Evolutionary conservation across 2,113 vertebrate species (phyloP).

Genomic region (Chaetura pelagica): DNA sequence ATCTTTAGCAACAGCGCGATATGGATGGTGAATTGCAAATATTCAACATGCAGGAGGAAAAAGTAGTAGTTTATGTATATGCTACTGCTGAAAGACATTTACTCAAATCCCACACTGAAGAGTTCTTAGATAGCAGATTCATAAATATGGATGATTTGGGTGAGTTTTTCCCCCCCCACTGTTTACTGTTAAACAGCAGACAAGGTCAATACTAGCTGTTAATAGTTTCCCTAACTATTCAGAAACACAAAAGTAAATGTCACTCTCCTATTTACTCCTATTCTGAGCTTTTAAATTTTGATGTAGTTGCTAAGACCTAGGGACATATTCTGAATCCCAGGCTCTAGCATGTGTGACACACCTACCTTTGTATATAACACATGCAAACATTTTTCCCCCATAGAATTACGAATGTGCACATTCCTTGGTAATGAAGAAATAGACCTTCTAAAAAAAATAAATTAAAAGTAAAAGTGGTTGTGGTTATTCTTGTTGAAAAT

Average conservation of each 20-base stretch:
- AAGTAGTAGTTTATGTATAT: background rate
- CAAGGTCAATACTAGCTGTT: background rate
- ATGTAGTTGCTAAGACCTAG: background rate
- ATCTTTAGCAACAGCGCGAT: background rate
- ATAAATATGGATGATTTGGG: background rate
- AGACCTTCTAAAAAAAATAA: background rate
- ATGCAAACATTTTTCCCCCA: background rate
- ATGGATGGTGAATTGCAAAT: background rate
- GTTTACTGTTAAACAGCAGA: background rate
- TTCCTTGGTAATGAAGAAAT: background rate
- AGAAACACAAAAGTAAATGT: background rate
- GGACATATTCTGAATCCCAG: background rate
- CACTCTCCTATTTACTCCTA: background rate
- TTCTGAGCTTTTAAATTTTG: background rate
- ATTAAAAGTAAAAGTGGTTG: rapidly evolving
- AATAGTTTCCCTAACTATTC: background rate
- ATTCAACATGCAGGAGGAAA: background rate
- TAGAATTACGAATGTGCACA: background rate
- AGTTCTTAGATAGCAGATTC: background rate
- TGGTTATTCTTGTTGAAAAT: background rate
- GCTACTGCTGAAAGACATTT: background rate
- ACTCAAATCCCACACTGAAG: background rate
- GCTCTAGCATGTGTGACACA: background rate
- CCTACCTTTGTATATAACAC: background rate
- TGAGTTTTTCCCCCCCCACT: background rate